Conservation (phyloP, 2,888 invertebrate genomes). For the Salticus scenicus region DNA sequence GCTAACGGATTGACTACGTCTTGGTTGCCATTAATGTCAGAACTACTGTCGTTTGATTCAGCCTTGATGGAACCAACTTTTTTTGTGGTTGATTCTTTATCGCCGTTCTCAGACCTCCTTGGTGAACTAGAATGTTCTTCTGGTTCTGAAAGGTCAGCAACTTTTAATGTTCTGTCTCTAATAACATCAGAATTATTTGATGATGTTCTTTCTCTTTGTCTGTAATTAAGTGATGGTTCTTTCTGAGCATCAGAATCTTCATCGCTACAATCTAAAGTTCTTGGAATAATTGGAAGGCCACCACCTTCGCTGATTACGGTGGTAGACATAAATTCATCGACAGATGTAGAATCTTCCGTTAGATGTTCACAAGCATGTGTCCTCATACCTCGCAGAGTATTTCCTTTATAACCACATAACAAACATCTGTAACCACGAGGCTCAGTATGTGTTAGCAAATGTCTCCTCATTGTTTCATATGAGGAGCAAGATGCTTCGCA, state of each 20-base stretch:
- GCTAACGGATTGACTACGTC: conserved; percentile 35
- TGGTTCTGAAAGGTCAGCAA: conserved; percentile 3
- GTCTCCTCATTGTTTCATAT: conserved; percentile 90
- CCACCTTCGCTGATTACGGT: conserved; percentile 86
- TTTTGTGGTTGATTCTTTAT: conserved; percentile 13
- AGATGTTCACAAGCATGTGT: conserved; percentile 99
- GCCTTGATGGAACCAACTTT: conserved; percentile 1
- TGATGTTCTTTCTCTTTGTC: conserved; percentile 1
- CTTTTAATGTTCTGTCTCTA: background rate
- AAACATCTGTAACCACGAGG: conserved; percentile 92
- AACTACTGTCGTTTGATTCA: conserved; percentile 20
- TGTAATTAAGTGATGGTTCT: background rate
- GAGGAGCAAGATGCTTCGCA: conserved; percentile 90
- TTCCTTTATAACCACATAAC: conserved; percentile 95
- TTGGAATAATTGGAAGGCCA: conserved; percentile 6
- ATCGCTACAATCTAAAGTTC: conserved; percentile 24
- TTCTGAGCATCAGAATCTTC: conserved; percentile 40
- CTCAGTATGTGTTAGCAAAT: conserved; percentile 90
- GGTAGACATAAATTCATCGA: conserved; percentile 85
- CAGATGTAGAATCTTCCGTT: conserved; percentile 81
- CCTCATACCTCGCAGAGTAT: conserved; percentile 96
- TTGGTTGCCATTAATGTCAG: conserved; percentile 7
- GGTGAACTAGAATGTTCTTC: conserved; percentile 24
- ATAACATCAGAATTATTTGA: background rate
- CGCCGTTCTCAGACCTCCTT: background rate